phyloP scores from a whole-genome alignment of 2,113 vertebrate species.

The Lonchura striata region DNA sequence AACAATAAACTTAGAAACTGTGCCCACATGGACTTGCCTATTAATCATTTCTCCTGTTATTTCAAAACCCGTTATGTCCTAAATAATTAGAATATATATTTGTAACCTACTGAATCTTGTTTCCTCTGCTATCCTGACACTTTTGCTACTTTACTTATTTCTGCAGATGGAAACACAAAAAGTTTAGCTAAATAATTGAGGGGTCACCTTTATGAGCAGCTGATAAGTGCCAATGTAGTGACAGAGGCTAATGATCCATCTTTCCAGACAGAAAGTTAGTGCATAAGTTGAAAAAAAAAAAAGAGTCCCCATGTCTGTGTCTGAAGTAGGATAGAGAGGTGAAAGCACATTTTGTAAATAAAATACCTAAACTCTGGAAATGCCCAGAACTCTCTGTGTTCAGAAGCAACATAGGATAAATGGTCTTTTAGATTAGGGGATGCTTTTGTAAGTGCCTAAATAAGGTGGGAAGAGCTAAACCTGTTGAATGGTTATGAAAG shows the following conservation, averaged over 20 bases:
- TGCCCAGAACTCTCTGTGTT: neutral
- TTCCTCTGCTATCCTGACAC: neutral
- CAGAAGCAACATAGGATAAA: neutral
- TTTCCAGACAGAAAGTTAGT: neutral
- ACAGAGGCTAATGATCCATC: neutral
- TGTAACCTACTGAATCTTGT: neutral
- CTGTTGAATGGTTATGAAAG: neutral
- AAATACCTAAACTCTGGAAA: neutral
- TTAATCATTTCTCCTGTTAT: neutral
- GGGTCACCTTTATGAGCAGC: neutral
- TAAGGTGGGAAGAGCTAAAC: neutral
- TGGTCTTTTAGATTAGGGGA: neutral
- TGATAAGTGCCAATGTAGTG: neutral
- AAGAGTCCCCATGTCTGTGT: neutral
- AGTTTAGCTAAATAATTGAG: neutral
- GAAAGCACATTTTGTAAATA: neutral
- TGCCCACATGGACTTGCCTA: accelerated
- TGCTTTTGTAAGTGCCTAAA: neutral
- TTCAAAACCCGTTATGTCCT: neutral
- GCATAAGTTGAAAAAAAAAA: neutral
- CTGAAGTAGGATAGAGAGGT: neutral
- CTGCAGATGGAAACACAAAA: neutral
- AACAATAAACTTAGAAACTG: neutral
- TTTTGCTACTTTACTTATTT: neutral
- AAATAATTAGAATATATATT: neutral